Base-by-base conservation (phyloP, 92 coral and sea anemone species). In the Epizoanthus fatuus region DNA sequence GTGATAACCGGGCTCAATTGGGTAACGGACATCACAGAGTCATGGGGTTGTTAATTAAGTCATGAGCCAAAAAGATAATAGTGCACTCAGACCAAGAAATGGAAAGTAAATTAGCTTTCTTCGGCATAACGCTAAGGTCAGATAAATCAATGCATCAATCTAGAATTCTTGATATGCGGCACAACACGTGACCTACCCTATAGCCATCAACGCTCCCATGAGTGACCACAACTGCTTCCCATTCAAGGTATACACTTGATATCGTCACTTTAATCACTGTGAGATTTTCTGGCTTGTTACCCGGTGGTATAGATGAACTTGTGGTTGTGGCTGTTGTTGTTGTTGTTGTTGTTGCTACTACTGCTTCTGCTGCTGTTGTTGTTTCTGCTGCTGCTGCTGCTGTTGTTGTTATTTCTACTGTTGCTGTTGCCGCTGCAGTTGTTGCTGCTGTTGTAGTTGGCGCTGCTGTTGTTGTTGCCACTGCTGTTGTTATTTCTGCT, bases 381-480 rank as follows among this genome's bases (percentile, higher is more conserved):
- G 13, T 9, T 52, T 37, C 3, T 56, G 38, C 35, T 3, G 80
- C 4, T 0, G 63, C 16, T 47, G 9, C 11, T 47, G 7, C 52
- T 47, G 52, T 1, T 12, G 52, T 47, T 47, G 52, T 7, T 6
- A 12, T 47, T 47, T 10, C 52, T 0, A 5, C 52, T 7, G 7
- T 2, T 7, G 52, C 9, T 47, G 52, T 47, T 47, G 52, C 1
- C 9, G 52, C 1, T 47, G 12, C 9, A 5, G 52, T 47, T 47
- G 52, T 6, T 35, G 17, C 45, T 54, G 72, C 19, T 66, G 80
- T 58, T 16, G 58, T 45, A 7, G 65, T 19, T 59, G 83, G 25
- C 0, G 69, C 29, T 47, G 65, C 35, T 39, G 80, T 59, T 52
- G 83, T 17, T 22, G 85, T 22, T 62, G 85, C 49, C 45, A 32